Conservation (phyloP, 1,140 invertebrate genomes). For the Procambarus virginalis region DNA sequence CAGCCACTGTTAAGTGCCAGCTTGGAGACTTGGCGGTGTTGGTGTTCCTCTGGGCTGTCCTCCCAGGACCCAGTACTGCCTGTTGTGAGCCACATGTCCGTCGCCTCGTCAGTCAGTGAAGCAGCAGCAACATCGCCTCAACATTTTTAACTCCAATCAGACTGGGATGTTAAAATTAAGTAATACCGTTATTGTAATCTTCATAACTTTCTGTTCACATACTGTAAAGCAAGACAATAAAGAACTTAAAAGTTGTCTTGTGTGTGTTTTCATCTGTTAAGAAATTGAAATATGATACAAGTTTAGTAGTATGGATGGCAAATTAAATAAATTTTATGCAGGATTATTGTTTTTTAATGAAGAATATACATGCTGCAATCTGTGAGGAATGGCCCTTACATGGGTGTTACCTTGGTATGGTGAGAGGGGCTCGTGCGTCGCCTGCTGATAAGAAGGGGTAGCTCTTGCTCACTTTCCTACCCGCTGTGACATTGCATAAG, state of each 20-base stretch:
- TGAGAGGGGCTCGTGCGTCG: no score
- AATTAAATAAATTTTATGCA: neutral
- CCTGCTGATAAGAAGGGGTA: no score
- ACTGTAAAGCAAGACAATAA: conserved; percentile 65
- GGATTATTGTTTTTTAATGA: neutral
- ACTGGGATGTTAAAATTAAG: conserved; percentile 64
- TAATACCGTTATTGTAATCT: conserved; percentile 63
- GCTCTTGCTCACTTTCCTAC: no score
- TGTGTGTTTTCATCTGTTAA: conserved; percentile 19
- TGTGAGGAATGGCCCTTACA: no score
- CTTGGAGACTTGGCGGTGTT: conserved; percentile 53
- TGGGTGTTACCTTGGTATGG: no score
- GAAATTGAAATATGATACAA: neutral
- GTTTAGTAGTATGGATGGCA: neutral
- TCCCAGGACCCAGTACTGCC: conserved; percentile 32
- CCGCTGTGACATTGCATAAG: no score
- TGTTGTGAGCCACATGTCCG: conserved; percentile 38
- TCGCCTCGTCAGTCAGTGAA: conserved; percentile 40
- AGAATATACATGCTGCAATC: no score
- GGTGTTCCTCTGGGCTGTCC: neutral
- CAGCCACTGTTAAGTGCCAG: conserved; percentile 33
- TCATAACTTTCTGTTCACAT: conserved; percentile 66
- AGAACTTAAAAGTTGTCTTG: conserved; percentile 46
- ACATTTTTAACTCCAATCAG: conserved; percentile 59
- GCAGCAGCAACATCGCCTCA: conserved; percentile 46